A percentile compares a stretch with the other conserved stretches of the same genome.
These are phyloP conservation scores for Pomacea canaliculata DNA, from an alignment of 2,888 invertebrate genomes.

Conservation along the genomic window DNA sequence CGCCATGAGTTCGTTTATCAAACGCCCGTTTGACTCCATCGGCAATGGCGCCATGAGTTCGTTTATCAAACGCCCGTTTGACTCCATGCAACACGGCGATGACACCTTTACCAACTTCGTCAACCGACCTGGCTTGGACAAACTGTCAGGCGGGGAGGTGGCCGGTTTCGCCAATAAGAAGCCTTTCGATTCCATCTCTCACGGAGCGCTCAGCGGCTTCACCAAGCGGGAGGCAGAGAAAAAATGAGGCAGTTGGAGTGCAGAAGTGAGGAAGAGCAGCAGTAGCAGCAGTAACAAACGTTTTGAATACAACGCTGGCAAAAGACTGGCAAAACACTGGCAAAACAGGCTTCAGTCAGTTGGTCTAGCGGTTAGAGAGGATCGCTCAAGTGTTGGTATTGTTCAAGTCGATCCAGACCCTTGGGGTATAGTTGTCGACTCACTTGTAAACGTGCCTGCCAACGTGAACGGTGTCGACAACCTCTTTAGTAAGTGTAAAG, in stretches of 20 bases:
- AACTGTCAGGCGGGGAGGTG: background rate
- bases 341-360: too few relatives aligned
- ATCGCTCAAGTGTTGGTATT: too few relatives aligned
- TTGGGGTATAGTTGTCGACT: too few relatives aligned
- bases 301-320: too few relatives aligned
- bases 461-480: too few relatives aligned
- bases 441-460: too few relatives aligned
- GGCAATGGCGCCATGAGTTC: conserved; percentile 8
- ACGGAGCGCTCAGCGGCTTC: conserved; percentile 4
- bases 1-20: background rate
- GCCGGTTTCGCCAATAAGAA: conserved; percentile 7
- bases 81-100: background rate
- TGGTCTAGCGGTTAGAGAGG: too few relatives aligned
- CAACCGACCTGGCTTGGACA: conserved; percentile 9
- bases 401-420: too few relatives aligned
- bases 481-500: too few relatives aligned
- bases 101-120: background rate
- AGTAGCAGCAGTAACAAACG: background rate
- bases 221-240: background rate
- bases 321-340: too few relatives aligned
- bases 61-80: conserved; percentile 20
- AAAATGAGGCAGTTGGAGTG: background rate
- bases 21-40: conserved; percentile 5
- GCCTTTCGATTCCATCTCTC: conserved; percentile 4
- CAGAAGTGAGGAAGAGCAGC: background rate